phyloP scores from a whole-genome alignment of 2,113 vertebrate genomes.

The Lates calcarifer region DNA sequence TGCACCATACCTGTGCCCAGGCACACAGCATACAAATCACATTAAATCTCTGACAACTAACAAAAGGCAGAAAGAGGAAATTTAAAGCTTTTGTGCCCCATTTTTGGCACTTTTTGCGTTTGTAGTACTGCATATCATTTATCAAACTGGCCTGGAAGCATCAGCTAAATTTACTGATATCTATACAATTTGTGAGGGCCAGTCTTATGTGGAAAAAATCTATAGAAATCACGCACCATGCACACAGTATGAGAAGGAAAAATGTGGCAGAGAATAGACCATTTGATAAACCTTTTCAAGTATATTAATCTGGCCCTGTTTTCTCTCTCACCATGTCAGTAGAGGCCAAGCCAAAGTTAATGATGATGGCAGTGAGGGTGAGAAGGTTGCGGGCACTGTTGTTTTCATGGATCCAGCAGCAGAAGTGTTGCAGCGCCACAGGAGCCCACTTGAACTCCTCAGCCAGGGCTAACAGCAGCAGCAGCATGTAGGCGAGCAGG shows the following conservation, averaged over 20 bases:
- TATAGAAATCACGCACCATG: too few relatives aligned
- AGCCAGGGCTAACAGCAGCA: slow-evolving; percentile 91
- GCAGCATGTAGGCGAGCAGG: slow-evolving; percentile 89
- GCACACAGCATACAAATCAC: slow-evolving; percentile 15
- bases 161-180: not conserved
- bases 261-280: not conserved
- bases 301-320: not conserved
- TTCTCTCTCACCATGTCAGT: slow-evolving; percentile 91
- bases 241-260: not conserved
- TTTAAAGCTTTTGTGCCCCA: too few relatives aligned
- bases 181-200: not conserved
- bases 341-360: slow-evolving; percentile 93
- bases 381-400: slow-evolving; percentile 93
- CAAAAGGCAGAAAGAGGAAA: not conserved
- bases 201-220: not conserved
- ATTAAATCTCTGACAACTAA: not conserved
- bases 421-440: slow-evolving; percentile 88
- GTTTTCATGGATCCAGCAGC: slow-evolving; percentile 97
- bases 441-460: slow-evolving; percentile 95
- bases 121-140: not conserved
- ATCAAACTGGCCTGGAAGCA: not conserved
- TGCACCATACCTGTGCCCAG: slow-evolving; percentile 91
- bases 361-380: slow-evolving; percentile 91
- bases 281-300: not conserved
- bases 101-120: too few relatives aligned